phyloP scores from a whole-genome alignment of 2,113 vertebrate genomes.

The Carettochelys insculpta region DNA sequence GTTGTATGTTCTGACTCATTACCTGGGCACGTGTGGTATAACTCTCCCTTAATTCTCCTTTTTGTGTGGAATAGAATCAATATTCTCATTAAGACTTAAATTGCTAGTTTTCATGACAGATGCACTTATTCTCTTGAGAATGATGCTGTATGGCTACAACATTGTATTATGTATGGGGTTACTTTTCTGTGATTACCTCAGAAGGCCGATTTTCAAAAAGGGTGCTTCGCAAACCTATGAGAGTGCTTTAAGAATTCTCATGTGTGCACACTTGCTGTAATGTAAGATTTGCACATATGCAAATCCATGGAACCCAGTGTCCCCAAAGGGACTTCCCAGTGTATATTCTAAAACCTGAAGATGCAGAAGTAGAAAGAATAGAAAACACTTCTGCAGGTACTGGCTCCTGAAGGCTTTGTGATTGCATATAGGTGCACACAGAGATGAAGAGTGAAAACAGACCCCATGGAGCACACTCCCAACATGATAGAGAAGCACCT shows the following conservation, averaged over 20 bases:
- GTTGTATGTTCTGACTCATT: too few relatives aligned
- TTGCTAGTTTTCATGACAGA: background rate
- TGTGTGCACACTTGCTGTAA: rapidly evolving
- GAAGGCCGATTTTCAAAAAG: background rate
- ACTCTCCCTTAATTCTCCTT: too few relatives aligned
- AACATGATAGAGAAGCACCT: background rate
- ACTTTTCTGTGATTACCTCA: background rate
- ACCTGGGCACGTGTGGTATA: too few relatives aligned
- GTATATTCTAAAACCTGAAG: background rate
- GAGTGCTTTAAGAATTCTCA: background rate
- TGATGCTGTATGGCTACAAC: background rate
- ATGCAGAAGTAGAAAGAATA: background rate
- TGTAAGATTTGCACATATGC: background rate
- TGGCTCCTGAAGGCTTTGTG: background rate
- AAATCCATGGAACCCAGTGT: background rate
- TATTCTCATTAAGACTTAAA: background rate
- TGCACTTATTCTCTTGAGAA: background rate
- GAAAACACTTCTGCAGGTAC: background rate
- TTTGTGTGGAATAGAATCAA: background rate
- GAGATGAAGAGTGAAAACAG: background rate
- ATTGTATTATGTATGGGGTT: background rate
- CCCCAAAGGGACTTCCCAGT: background rate
- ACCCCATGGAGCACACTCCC: background rate
- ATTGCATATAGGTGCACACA: background rate
- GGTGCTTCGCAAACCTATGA: background rate